Base-by-base conservation (phyloP, 2,113 vertebrate genomes). In the Helogale parvula region DNA sequence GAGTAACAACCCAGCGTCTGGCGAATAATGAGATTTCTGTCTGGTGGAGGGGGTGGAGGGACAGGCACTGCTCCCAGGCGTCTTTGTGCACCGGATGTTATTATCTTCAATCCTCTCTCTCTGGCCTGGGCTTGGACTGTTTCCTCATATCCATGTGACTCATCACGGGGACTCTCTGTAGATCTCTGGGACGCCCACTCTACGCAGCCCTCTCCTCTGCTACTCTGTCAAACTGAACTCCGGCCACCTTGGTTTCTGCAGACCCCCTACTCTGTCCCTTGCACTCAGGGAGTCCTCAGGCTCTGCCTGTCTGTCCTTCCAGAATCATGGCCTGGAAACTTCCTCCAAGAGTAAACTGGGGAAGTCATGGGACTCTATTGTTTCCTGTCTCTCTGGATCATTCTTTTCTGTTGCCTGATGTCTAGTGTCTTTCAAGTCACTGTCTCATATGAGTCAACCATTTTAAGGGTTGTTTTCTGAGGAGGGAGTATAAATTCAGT, bases 361-460 rank as follows among this genome's bases (percentile, higher is more conserved):
- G 10, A 2, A 10, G 2, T 4, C 12, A 0, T 1, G 1, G 17
- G 14, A 0, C 3, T 14, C 17, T 15, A 0, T 10, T 14, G 7
- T 33, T 7, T 4, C 0, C 47, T 7, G 0, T 23, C 23, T 23
- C 60, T 54, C 52, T 25, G 54, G 15, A 25, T 2, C 35, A 3
- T 69, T 71, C 15, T 77, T 16, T 54, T 33, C 6, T 69, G 50
- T 12, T 8, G 3, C 29, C 12, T 21, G 19, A 15, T 2, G 79
- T 23, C 50, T 16, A 14, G 29, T 2, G 16, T 17, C 38, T 74
- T 38, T 8, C 10, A 12, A 21, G 25, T 17, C 12, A 9, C 21
- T 52, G 9, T 35, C 47, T 57, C 33, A 1, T 29, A 1, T 3
- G 21, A 5, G 12, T 16, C 13, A 17, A 47, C 79, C 17, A 0